Evolutionary conservation across 2,797 vertebrate genomes (phyloP).

Genomic region (Malacoraja senta): DNA sequence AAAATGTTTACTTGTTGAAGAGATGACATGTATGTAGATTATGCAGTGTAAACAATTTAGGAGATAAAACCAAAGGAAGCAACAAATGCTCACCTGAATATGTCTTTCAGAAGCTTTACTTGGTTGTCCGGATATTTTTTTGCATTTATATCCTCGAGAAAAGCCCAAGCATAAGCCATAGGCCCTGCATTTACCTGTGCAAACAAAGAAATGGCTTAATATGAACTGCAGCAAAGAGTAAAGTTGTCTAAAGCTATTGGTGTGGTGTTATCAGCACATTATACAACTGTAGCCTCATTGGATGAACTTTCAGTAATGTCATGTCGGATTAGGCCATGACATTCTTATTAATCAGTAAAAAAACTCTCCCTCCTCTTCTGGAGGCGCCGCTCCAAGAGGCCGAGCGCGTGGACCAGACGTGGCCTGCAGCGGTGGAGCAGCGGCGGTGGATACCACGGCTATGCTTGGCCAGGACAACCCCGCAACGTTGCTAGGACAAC

Average conservation of each 20-base stretch:
- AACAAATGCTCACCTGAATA: conserved; percentile 79
- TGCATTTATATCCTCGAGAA: conserved; percentile 91
- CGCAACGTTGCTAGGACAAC: no score
- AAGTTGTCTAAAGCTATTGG: background rate
- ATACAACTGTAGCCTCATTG: background rate
- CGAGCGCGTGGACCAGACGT: no score
- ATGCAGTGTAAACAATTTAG: background rate
- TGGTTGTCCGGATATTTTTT: conserved; percentile 98
- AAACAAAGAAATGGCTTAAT: background rate
- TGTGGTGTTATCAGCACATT: background rate
- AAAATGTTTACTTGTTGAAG: background rate
- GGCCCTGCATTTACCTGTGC: conserved; percentile 89
- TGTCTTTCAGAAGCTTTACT: conserved; percentile 92
- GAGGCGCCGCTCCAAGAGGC: no score
- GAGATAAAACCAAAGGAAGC: background rate
- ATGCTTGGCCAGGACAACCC: no score
- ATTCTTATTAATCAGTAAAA: no score
- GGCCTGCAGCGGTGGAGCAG: no score
- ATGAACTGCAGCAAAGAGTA: background rate
- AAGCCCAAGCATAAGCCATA: conserved; percentile 93
- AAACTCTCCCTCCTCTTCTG: no score
- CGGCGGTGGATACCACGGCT: no score
- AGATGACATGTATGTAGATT: background rate
- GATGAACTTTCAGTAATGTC: no score
- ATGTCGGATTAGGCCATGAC: no score